Base-by-base conservation (phyloP, 2,113 vertebrate genomes). In the Lampris megalopsis region DNA sequence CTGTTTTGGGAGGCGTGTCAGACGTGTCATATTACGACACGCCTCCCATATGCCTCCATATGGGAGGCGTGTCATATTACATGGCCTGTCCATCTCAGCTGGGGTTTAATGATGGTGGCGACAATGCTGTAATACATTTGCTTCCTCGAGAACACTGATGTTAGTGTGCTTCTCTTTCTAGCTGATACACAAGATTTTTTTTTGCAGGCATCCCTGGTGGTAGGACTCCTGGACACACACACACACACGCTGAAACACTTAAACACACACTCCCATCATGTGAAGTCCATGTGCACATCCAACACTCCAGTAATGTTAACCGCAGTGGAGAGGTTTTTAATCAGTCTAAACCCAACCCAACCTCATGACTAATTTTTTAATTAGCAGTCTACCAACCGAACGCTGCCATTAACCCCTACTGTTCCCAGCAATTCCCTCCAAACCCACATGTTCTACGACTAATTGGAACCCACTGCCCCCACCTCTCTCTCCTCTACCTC, bases 361-460 rank as follows among this genome's bases (percentile, higher is more conserved):
- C 79, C 68, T 79, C 73, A 69, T 62, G 80, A 82, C 84, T 83
- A 77, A 82, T 10, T 36, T 77, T 79, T 84, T 87, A 88, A 88
- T 89, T 86, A 86, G 81, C 74, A 69, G 76, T 75, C 68, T 79
- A 49, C 80, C 74, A 75, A 79, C 56, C 8, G n/a, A 68, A 71
- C 67, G 63, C 73, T 38, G 49, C 10, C 73, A 83, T 85, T 84
- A 86, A 78, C 76, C 52, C 66, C 47, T 1, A 45, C 53, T 24
- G 47, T 59, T 71, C 48, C 43, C 50, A 76, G 73, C 67, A 7
- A 61, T 72, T 75, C 82, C 73, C 63, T 40, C 7, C 58, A 37
- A 71, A 84, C 60, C 60, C 71, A 60, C 53, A 69, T 72, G 62
- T 68, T 73, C 54, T 43, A 1, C 7, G 47, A 40, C n/a, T 74